These are phyloP conservation scores for Andrena haemorrhoa DNA, from an alignment of 2,888 invertebrate species.

Conservation along the genomic window DNA sequence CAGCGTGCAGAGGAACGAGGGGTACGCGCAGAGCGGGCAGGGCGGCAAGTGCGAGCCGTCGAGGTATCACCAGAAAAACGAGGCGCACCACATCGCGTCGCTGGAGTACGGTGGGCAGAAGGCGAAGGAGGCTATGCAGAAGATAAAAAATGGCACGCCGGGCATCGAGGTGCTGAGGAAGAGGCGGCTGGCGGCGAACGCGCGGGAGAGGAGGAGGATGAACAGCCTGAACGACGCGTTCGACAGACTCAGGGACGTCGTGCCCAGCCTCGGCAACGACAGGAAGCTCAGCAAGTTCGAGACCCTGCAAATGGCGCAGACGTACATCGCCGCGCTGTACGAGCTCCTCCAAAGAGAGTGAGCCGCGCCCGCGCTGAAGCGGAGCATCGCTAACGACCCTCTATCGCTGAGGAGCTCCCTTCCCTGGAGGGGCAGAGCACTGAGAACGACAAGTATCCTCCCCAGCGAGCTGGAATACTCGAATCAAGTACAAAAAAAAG, in stretches of 20 bases:
- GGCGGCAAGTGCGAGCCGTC: conserved; percentile 59
- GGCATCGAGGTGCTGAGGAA: conserved; percentile 87
- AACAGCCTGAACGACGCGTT: conserved; percentile 91
- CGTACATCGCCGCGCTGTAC: conserved; percentile 89
- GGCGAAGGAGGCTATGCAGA: conserved; percentile 73
- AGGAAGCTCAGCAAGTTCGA: conserved; percentile 91
- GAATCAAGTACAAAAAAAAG: conserved; percentile 21
- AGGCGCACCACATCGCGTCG: conserved; percentile 47
- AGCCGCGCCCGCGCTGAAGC: conserved; percentile 22
- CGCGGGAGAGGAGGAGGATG: conserved; percentile 90
- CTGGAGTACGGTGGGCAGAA: conserved; percentile 67
- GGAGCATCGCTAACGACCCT: neutral
- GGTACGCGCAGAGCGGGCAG: conserved; percentile 31
- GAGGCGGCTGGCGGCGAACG: conserved; percentile 90
- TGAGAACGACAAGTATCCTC: neutral
- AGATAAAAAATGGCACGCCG: conserved; percentile 77
- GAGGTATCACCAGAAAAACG: conserved; percentile 65
- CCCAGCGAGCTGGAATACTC: conserved; percentile 2
- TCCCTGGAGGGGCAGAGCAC: conserved; percentile 13
- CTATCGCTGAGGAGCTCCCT: neutral
- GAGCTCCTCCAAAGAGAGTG: conserved; percentile 86
- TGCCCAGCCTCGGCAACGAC: conserved; percentile 90
- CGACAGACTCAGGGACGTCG: conserved; percentile 89
- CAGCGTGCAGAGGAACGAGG: conserved; percentile 64
- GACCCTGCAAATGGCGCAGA: conserved; percentile 92